Evolutionary conservation across 2,888 invertebrate genomes (phyloP), one percentile per base, ranked within the genome.

Genomic region (Drosophila phalerata): DNA sequence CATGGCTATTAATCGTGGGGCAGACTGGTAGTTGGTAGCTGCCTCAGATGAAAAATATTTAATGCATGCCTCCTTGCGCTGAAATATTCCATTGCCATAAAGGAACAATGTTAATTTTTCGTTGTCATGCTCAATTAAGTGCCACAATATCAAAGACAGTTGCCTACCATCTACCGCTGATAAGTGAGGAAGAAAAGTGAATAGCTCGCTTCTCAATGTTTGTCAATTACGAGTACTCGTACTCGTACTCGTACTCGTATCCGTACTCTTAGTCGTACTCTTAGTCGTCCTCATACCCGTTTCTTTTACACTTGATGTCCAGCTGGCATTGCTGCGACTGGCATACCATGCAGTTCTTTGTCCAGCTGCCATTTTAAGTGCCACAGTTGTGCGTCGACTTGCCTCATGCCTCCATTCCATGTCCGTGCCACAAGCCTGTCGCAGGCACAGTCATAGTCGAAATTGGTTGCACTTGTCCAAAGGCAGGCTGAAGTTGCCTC

Each of bases 71-170:
- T 9, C 32, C 3, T 43, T 60, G 13, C 34, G 42, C 34, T 69
- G 63, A 66, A 72, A 69, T 51, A 68, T 68, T 19, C 40, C 53
- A 32, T 37, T 37, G 42, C 38, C 32, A 17, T 40, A 48, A 42
- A 49, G 51, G 51, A 79, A 73, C 77, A 83, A 81, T 85, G 85
- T 75, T 83, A 88, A 85, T 88, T 83, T 81, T 78, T 80, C 86
- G 78, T 79, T 88, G 88, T 88, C 85, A 81, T 78, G 86, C 86
- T 78, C 85, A 88, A 86, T 86, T 86, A 81, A 84, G 76, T 88
- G 84, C 55, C 70, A 61, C 64, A 76, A 69, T 57, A 72, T 68
- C 63, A 61, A 42, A 49, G 38, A 15, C 58, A 58, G 48, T 17
- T 48, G 28, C 19, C 42, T 10, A 13, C 48, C 13, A 11, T 15